Evolutionary conservation across 2,113 vertebrate genomes (phyloP).

Genomic region (Cyprinodon tularosa): DNA sequence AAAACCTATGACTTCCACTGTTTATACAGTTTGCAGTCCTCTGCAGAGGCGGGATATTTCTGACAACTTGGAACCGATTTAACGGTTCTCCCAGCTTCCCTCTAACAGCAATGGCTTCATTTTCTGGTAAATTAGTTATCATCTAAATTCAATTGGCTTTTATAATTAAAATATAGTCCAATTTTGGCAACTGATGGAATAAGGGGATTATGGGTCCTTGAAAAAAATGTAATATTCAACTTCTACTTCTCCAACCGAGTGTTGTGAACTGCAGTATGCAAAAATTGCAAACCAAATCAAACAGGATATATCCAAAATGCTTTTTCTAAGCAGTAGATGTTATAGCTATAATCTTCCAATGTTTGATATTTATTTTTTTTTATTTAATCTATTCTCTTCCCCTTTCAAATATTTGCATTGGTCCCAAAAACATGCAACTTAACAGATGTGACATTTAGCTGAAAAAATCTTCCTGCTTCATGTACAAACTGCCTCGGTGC

Average conservation of each 20-base stretch:
- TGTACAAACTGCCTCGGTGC: constrained; percentile 1
- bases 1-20: not conserved
- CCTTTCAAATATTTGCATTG: constrained; percentile 2
- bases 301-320: too few relatives aligned
- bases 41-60: not conserved
- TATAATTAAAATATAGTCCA: not conserved
- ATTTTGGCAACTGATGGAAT: not conserved
- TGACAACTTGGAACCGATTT: not conserved
- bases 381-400: not conserved
- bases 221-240: too few relatives aligned
- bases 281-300: too few relatives aligned
- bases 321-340: too few relatives aligned
- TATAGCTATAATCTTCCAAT: too few relatives aligned
- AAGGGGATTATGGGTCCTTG: not conserved
- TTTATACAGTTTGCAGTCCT: not conserved
- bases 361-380: too few relatives aligned
- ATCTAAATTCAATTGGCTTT: not conserved
- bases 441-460: constrained; percentile 5
- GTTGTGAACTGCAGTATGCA: too few relatives aligned
- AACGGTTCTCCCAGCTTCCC: constrained; percentile 1
- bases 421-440: not conserved
- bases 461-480: not conserved
- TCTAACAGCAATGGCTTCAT: not conserved
- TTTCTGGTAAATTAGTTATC: not conserved
- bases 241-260: too few relatives aligned